Percentiles rank a stretch among this genome's conserved stretches.
Conservation (phyloP, 1,140 invertebrate genomes). For the Ptiloglossa arizonensis region DNA sequence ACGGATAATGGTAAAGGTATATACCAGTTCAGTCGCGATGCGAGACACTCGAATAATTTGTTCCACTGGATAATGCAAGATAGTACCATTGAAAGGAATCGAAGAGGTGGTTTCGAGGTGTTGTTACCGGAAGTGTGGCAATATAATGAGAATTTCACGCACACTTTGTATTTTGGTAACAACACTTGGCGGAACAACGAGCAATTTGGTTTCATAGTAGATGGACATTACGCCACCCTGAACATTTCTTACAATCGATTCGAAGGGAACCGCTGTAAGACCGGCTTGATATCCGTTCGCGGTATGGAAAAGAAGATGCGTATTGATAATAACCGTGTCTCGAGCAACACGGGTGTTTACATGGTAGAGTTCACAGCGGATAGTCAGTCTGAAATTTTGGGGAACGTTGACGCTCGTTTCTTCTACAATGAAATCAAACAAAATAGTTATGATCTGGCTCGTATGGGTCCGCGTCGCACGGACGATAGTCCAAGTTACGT, state of each 20-base stretch:
- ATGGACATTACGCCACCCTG: conserved; percentile 94
- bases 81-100: conserved; percentile 93
- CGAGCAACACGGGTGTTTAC: conserved; percentile 91
- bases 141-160: conserved; percentile 96
- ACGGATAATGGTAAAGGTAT: conserved; percentile 93
- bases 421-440: conserved; percentile 89
- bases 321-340: conserved; percentile 90
- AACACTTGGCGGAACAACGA: conserved; percentile 93
- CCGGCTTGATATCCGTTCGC: conserved; percentile 90
- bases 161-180: conserved; percentile 92
- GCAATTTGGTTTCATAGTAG: conserved; percentile 92
- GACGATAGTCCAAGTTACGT: conserved; percentile 88
- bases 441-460: conserved; percentile 82
- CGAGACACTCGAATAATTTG: conserved; percentile 95
- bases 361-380: conserved; percentile 94
- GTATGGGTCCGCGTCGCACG: conserved; percentile 77
- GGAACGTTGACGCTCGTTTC: conserved; percentile 91
- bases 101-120: conserved; percentile 91
- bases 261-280: conserved; percentile 91
- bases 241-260: conserved; percentile 94
- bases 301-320: conserved; percentile 98
- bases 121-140: conserved; percentile 96
- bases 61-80: conserved; percentile 96
- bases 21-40: conserved; percentile 93
- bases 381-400: conserved; percentile 96